phyloP scores from a whole-genome alignment of 2,888 invertebrate genomes.

The Dolichomitus sp. region DNA sequence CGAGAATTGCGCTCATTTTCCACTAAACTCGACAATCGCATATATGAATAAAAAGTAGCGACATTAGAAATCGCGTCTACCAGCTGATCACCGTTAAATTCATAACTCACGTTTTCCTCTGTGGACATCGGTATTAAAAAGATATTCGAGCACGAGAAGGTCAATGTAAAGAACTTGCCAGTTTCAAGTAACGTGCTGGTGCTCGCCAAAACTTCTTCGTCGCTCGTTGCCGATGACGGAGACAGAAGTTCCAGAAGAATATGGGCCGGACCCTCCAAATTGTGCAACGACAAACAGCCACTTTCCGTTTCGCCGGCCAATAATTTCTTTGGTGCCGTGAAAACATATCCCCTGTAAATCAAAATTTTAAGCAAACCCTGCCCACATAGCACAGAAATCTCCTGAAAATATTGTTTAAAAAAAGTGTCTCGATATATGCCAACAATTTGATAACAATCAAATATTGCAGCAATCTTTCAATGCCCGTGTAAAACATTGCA shows the following conservation, averaged over 20 bases:
- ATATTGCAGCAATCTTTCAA: too few relatives aligned
- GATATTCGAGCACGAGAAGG: not conserved
- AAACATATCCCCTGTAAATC: constrained; percentile 68
- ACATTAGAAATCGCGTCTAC: too few relatives aligned
- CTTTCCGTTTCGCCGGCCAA: constrained; percentile 82
- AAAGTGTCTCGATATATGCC: too few relatives aligned
- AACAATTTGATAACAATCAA: too few relatives aligned
- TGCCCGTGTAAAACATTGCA: too few relatives aligned
- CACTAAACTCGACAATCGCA: too few relatives aligned
- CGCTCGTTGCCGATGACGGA: constrained; percentile 67
- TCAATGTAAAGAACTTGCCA: constrained; percentile 71
- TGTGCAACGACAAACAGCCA: constrained; percentile 82
- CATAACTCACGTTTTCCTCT: too few relatives aligned
- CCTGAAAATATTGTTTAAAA: too few relatives aligned
- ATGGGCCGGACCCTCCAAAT: constrained; percentile 82
- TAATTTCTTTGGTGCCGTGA: constrained; percentile 74
- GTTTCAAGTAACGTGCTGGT: constrained; percentile 74
- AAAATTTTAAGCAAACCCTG: constrained; percentile 26
- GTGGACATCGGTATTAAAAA: not conserved
- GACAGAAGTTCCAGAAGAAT: constrained; percentile 79
- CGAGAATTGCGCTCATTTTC: not conserved
- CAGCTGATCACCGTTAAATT: too few relatives aligned
- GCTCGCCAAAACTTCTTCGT: constrained; percentile 76
- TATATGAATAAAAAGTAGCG: too few relatives aligned
- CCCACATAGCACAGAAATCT: too few relatives aligned